Conservation (phyloP, 2,888 invertebrate species). For the Neoascia interrupta region DNA sequence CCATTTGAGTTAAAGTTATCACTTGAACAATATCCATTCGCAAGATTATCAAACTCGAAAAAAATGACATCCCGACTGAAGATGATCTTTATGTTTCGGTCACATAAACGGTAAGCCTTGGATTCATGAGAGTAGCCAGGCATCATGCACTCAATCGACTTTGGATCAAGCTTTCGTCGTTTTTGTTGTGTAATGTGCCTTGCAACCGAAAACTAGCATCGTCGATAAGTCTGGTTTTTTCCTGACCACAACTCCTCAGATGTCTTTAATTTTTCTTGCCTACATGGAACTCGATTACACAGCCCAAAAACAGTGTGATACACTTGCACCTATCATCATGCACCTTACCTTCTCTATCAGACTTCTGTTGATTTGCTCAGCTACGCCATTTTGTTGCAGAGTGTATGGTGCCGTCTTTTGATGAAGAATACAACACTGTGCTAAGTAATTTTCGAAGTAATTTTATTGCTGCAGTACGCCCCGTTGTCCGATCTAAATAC, state of each 20-base stretch:
- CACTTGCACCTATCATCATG: slow-evolving; percentile 65
- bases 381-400: slow-evolving; percentile 62
- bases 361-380: slow-evolving; percentile 67
- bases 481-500: slow-evolving; percentile 61
- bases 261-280: slow-evolving; percentile 34
- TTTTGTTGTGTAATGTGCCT: slow-evolving; percentile 55
- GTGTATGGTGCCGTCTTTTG: slow-evolving; percentile 52
- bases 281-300: slow-evolving; percentile 61
- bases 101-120: slow-evolving; percentile 56
- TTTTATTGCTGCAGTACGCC: not conserved
- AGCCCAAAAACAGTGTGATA: slow-evolving; percentile 60
- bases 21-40: not conserved
- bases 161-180: slow-evolving; percentile 46
- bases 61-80: slow-evolving; percentile 57
- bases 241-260: slow-evolving; percentile 63
- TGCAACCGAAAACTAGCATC: slow-evolving; percentile 65
- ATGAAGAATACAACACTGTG: slow-evolving; percentile 53
- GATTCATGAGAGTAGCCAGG: slow-evolving; percentile 50
- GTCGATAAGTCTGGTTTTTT: slow-evolving; percentile 51
- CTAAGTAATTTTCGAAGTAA: slow-evolving; percentile 47
- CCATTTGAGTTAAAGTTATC: not conserved
- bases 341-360: slow-evolving; percentile 68
- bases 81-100: slow-evolving; percentile 42
- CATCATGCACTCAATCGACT: slow-evolving; percentile 60
- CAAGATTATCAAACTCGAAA: slow-evolving; percentile 30